Percentiles rank a stretch among this genome's conserved stretches.
phyloP scores from a whole-genome alignment of 2,888 invertebrate species.

The Apamea epomidion region DNA sequence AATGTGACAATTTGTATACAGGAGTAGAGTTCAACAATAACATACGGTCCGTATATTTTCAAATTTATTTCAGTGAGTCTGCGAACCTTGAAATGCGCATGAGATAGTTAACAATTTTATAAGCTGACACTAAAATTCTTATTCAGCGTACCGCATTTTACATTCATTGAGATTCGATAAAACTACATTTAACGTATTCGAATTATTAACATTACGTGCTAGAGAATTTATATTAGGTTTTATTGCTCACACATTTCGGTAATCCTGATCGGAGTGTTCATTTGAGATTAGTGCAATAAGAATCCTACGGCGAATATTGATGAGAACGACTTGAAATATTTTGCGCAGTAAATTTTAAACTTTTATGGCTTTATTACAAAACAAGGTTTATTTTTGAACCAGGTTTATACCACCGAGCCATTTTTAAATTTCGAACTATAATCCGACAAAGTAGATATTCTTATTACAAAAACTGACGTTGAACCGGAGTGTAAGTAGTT shows the following conservation, averaged over 20 bases:
- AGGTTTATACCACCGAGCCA: too few relatives aligned
- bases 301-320: slow-evolving; percentile 8
- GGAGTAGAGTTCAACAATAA: slow-evolving; percentile 50
- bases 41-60: slow-evolving; percentile 52
- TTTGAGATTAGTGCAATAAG: slow-evolving; percentile 31
- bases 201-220: slow-evolving; percentile 25
- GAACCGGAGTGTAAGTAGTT: too few relatives aligned
- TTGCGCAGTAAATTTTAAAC: background rate
- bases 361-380: too few relatives aligned
- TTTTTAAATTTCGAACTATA: too few relatives aligned
- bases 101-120: slow-evolving; percentile 26
- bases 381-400: too few relatives aligned
- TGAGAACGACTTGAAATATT: slow-evolving; percentile 24
- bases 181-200: slow-evolving; percentile 40
- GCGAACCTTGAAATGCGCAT: slow-evolving; percentile 25
- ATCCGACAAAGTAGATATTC: too few relatives aligned
- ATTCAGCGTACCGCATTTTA: slow-evolving; percentile 27
- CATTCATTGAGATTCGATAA: slow-evolving; percentile 33
- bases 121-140: slow-evolving; percentile 31
- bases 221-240: slow-evolving; percentile 36
- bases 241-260: slow-evolving; percentile 34
- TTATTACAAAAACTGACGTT: too few relatives aligned
- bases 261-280: slow-evolving; percentile 29
- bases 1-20: slow-evolving; percentile 63
- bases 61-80: slow-evolving; percentile 52